Conservation (phyloP, 2,113 vertebrate genomes). For the Chlamydotis undulata region DNA sequence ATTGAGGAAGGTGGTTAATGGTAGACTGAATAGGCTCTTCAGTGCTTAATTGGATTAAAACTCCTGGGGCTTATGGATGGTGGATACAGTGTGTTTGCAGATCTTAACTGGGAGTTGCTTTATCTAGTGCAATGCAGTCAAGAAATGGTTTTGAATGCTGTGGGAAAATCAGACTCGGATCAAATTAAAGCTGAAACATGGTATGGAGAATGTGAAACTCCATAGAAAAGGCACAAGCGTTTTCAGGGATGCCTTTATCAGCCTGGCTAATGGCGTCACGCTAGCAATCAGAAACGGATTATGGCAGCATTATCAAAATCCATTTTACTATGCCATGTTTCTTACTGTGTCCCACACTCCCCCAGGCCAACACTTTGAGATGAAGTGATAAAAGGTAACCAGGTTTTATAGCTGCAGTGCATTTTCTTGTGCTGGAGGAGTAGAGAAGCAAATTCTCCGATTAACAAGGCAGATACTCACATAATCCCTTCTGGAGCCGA, state of each 20-base stretch:
- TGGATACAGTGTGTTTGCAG: not conserved
- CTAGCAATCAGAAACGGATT: not conserved
- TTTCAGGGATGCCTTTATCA: not conserved
- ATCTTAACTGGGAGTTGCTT: not conserved
- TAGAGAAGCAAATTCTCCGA: not conserved
- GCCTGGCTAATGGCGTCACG: not conserved
- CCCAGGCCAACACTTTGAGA: not conserved
- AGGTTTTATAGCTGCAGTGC: not conserved
- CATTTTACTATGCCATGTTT: not conserved
- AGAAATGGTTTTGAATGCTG: not conserved
- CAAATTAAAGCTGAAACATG: not conserved
- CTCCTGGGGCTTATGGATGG: not conserved
- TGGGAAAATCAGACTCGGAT: not conserved
- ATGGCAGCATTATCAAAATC: not conserved
- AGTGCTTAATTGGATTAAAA: not conserved
- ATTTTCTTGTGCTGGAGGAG: not conserved
- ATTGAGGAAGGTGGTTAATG: not conserved
- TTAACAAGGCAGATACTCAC: not conserved
- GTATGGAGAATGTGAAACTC: not conserved
- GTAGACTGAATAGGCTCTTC: not conserved
- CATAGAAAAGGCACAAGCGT: not conserved
- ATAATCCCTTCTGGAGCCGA: not conserved
- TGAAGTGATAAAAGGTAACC: not conserved
- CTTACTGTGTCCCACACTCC: not conserved
- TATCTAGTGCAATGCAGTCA: not conserved